These are phyloP conservation scores for Numida meleagris DNA, from an alignment of 2,113 vertebrate genomes.

Conservation along the genomic window DNA sequence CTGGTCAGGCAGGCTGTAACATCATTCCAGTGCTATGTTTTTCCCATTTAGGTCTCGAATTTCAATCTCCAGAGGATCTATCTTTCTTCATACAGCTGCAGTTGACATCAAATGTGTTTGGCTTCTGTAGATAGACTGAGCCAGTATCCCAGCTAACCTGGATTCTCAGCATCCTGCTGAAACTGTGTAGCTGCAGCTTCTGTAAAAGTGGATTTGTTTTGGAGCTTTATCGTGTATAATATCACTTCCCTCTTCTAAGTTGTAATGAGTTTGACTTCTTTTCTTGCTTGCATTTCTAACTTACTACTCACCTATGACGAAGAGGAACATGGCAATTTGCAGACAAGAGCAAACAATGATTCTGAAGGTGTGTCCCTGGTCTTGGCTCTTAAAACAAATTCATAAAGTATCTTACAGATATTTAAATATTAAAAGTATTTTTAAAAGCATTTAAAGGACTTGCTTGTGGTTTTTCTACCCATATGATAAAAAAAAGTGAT, in stretches of 20 bases:
- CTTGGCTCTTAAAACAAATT: neutral
- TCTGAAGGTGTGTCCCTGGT: neutral
- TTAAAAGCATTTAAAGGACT: neutral
- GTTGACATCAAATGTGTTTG: neutral
- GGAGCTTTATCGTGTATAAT: neutral
- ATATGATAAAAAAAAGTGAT: neutral
- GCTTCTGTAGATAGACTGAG: neutral
- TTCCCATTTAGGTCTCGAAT: neutral
- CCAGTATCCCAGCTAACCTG: neutral
- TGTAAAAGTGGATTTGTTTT: neutral
- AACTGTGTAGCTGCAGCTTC: neutral
- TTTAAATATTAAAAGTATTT: neutral
- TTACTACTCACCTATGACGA: neutral
- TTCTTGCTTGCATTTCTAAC: neutral
- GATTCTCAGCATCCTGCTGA: neutral
- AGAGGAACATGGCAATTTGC: neutral
- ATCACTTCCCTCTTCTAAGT: neutral
- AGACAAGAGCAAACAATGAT: neutral
- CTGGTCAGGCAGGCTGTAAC: neutral
- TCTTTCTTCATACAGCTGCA: neutral
- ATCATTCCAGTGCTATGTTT: neutral
- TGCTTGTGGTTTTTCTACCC: neutral
- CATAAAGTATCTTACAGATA: neutral
- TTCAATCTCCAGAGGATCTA: neutral
- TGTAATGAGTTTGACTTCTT: neutral